Evolutionary conservation across 2,888 invertebrate genomes (phyloP), one percentile per base, ranked within the genome.

Genomic region (Lissocephala sabroskyi): DNA sequence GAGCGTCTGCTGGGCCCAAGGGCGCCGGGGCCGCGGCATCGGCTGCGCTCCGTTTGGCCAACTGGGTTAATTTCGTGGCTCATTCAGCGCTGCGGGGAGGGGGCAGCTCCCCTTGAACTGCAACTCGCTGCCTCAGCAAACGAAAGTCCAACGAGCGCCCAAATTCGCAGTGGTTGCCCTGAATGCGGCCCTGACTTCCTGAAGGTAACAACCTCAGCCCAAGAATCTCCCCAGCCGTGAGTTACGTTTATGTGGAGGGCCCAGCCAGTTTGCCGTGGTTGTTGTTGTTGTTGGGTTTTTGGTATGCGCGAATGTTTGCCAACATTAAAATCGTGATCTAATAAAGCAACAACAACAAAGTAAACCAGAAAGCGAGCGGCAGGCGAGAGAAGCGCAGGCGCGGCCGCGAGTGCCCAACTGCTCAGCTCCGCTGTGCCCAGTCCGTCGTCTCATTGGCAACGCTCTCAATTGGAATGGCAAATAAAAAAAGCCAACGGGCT

Each of bases 321-420:
- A 74, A 81, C 79, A 78, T 70, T 71, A 63, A 68, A 80, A 81
- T 80, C 79, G 80, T 81, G 81, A 79, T 81, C 81, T 70, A 79
- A 76, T 81, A 79, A 65, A 62, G 70, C 13, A 56, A 35, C 52
- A 52, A 45, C 56, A 53, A 43, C 32, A 47, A 48, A n/a, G 30
- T 30, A 30, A 7, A 7, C 23, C 23, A 23, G 23, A 23, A n/a
- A 23, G 23, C 3, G 23, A 23, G 23, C 23, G 23, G 23, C 23
- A 23, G 23, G 7, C n/a, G 30, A 30, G 30, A 7, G 30, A 30
- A 30, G 30, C 30, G 30, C n/a, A 23, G 23, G 23, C 23, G 23
- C 23, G 7, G 23, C 23, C 3, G 23, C 23, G n/a, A n/a, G n/a
- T n/a, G n/a, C n/a, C n/a, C n/a, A n/a, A n/a, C n/a, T n/a, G n/a